Percentiles rank a stretch among this genome's conserved stretches.
Conservation (phyloP, 2,797 vertebrate species). For the Petrocephalus schoutedeni region DNA sequence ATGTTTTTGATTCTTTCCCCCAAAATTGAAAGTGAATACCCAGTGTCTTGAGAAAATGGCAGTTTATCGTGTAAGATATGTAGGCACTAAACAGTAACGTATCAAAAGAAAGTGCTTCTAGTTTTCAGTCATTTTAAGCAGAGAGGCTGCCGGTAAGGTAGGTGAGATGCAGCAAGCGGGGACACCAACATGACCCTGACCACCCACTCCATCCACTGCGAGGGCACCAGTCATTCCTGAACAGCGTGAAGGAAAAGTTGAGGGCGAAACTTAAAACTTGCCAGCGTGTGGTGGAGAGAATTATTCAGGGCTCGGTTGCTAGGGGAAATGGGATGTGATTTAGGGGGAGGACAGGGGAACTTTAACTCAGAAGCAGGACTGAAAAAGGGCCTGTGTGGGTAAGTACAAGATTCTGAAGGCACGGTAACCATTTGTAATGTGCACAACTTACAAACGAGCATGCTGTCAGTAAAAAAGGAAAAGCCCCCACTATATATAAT, state of each 20-base stretch:
- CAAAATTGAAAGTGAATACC: not conserved
- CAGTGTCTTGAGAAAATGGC: not conserved
- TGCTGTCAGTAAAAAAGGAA: not conserved
- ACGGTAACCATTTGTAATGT: not conserved
- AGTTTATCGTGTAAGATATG: not conserved
- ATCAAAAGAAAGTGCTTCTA: not conserved
- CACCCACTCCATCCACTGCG: not conserved
- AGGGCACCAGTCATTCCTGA: constrained; percentile 14
- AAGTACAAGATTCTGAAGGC: not conserved
- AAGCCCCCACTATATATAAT: not conserved
- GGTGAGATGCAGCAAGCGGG: not conserved
- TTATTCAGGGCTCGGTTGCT: constrained; percentile 17
- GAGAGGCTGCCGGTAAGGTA: not conserved
- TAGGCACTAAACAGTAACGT: not conserved
- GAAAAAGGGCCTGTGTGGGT: not conserved
- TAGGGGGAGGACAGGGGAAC: not conserved
- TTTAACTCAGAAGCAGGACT: not conserved
- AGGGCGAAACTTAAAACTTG: not conserved
- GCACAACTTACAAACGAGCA: not conserved
- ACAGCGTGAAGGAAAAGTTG: not conserved
- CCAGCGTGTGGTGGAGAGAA: not conserved
- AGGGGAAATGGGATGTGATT: constrained; percentile 9
- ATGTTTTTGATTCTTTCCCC: not conserved
- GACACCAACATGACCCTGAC: not conserved
- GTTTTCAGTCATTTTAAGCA: not conserved